Conservation (phyloP, 2,888 invertebrate species). For the Lutraria lutraria region DNA sequence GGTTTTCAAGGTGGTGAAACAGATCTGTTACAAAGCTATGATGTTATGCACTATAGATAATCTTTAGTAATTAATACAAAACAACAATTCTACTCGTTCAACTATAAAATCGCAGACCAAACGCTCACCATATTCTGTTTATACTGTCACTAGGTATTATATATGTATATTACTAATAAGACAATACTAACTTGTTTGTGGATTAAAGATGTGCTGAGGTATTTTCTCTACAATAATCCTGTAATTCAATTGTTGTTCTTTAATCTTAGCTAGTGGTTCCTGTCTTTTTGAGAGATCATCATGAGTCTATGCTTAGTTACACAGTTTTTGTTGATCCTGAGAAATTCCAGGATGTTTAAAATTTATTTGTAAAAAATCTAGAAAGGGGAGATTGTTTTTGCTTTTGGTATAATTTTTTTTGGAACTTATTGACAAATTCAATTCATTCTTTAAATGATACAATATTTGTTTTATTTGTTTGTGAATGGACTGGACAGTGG, state of each 20-base stretch:
- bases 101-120: constrained; percentile 31
- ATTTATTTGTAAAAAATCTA: no score
- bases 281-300: background rate
- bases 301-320: background rate
- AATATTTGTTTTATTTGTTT: no score
- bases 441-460: no score
- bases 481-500: no score
- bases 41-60: constrained; percentile 62
- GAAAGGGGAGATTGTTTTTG: no score
- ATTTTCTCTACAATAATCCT: constrained; percentile 54
- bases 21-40: constrained; percentile 32
- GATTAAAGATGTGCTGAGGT: constrained; percentile 77
- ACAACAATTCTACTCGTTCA: constrained; percentile 24
- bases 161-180: constrained; percentile 77
- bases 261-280: constrained; percentile 12
- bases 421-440: no score
- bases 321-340: background rate
- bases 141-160: constrained; percentile 64
- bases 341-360: no score
- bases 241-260: constrained; percentile 49
- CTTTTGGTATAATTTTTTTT: no score
- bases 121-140: constrained; percentile 60
- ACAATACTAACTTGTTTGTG: constrained; percentile 78
- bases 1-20: constrained; percentile 29
- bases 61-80: constrained; percentile 48